A percentile compares a stretch with the other conserved stretches of the same genome.
Evolutionary conservation across 2,888 invertebrate species (phyloP).

Genomic region (Polyommatus iphigenia): DNA sequence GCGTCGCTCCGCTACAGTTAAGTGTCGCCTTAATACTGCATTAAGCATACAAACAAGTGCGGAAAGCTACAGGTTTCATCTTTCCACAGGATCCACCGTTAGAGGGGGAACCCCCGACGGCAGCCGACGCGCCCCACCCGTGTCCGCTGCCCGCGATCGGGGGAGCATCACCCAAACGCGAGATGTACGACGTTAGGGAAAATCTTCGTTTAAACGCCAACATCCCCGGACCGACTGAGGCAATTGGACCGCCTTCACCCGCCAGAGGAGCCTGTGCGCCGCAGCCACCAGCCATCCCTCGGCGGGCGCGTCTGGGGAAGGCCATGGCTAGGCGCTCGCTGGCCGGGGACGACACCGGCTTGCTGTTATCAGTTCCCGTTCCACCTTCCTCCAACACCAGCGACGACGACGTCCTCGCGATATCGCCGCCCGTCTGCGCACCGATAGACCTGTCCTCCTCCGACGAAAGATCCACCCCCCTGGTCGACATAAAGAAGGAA

Average conservation of each 20-base stretch:
- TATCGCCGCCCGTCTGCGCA: slow-evolving; percentile 68
- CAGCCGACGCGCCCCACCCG: slow-evolving; percentile 66
- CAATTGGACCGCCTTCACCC: slow-evolving; percentile 83
- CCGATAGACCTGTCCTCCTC: slow-evolving; percentile 76
- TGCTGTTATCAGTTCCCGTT: slow-evolving; percentile 62
- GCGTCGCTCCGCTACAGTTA: too few relatives aligned
- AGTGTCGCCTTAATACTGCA: too few relatives aligned
- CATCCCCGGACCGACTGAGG: slow-evolving; percentile 61
- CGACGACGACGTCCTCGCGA: slow-evolving; percentile 76
- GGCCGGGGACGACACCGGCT: slow-evolving; percentile 76
- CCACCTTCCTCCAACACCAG: slow-evolving; percentile 61
- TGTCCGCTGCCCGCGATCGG: slow-evolving; percentile 67
- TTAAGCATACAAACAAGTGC: too few relatives aligned
- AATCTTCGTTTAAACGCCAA: slow-evolving; percentile 62
- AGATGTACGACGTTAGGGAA: slow-evolving; percentile 66
- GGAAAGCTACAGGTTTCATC: background rate
- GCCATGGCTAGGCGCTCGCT: slow-evolving; percentile 84
- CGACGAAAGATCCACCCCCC: slow-evolving; percentile 69
- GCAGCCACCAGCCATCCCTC: slow-evolving; percentile 76
- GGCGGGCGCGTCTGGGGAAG: slow-evolving; percentile 78
- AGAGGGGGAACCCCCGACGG: slow-evolving; percentile 60
- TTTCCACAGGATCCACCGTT: slow-evolving; percentile 65
- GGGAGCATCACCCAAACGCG: slow-evolving; percentile 72
- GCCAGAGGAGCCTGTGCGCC: slow-evolving; percentile 84
- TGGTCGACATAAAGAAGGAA: slow-evolving; percentile 73